A percentile compares a stretch with the other conserved stretches of the same genome.
Conservation (phyloP, 1,140 invertebrate genomes). For the Dinoponera quadriceps region DNA sequence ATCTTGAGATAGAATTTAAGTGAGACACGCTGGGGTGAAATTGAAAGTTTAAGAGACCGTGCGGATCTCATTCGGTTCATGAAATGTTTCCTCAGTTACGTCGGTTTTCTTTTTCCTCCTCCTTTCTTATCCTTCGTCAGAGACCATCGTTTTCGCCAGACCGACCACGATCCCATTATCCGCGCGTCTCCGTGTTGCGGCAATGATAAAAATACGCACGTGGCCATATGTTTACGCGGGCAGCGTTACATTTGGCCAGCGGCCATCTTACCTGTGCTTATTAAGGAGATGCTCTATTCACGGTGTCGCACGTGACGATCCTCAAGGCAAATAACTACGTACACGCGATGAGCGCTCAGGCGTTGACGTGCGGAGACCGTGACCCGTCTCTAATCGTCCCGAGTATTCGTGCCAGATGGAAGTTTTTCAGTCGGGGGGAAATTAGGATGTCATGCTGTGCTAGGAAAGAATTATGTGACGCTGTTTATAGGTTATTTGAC, state of each 20-base stretch:
- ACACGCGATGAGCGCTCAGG: constrained; percentile 48
- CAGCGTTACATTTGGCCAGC: constrained; percentile 49
- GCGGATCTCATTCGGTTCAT: too few species aligned
- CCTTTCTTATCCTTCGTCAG: background rate
- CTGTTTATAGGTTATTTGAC: constrained; percentile 27
- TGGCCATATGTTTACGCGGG: constrained; percentile 18
- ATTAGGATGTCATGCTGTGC: too few species aligned
- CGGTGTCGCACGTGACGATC: constrained; percentile 47
- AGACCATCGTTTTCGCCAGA: background rate
- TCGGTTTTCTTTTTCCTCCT: too few species aligned
- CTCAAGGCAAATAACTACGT: constrained; percentile 43
- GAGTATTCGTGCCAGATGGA: constrained; percentile 31
- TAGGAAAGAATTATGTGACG: background rate
- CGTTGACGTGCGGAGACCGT: constrained; percentile 45
- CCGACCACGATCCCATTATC: background rate
- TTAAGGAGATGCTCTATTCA: constrained; percentile 52
- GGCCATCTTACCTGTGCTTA: constrained; percentile 52
- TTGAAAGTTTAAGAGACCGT: too few species aligned
- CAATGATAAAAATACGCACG: constrained; percentile 51
- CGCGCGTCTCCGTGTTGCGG: constrained; percentile 23
- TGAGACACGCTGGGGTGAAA: background rate
- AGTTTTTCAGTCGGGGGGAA: constrained; percentile 12
- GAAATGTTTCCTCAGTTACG: too few species aligned
- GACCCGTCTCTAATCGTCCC: constrained; percentile 38
- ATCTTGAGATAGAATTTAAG: background rate